Conservation (phyloP, 2,113 vertebrate genomes). For the Sinosuthora webbiana region DNA sequence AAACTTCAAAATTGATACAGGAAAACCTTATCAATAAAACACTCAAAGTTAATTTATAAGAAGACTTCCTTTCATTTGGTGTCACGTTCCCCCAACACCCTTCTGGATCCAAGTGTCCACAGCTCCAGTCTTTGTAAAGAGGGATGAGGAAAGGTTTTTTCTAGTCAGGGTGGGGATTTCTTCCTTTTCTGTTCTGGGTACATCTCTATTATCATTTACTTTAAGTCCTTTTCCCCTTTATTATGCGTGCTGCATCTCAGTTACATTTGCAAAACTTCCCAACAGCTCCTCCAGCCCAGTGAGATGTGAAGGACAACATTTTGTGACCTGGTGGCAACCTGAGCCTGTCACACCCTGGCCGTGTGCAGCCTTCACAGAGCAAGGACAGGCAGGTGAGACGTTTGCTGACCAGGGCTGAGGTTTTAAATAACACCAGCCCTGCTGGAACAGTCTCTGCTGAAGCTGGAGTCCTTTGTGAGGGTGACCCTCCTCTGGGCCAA, state of each 20-base stretch:
- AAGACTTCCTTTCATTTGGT: background rate
- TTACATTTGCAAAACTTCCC: background rate
- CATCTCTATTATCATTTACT: background rate
- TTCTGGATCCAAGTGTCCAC: background rate
- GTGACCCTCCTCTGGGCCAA: background rate
- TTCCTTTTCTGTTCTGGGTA: background rate
- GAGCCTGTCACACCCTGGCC: background rate
- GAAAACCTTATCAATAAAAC: background rate
- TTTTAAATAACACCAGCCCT: background rate
- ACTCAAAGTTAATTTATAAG: background rate
- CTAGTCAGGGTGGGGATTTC: background rate
- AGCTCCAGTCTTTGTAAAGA: background rate
- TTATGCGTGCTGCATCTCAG: accelerated
- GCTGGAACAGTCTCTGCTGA: background rate
- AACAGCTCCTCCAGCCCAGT: background rate
- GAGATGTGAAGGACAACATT: accelerated
- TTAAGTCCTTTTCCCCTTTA: background rate
- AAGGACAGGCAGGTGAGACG: background rate
- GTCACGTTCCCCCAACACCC: background rate
- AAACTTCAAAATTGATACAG: background rate
- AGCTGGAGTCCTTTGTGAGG: background rate
- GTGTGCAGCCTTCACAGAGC: accelerated
- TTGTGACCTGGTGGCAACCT: background rate
- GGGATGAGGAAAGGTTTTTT: background rate
- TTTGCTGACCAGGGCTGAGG: background rate